Evolutionary conservation across 2,888 invertebrate species (phyloP).

Genomic region (Netelia inedita): DNA sequence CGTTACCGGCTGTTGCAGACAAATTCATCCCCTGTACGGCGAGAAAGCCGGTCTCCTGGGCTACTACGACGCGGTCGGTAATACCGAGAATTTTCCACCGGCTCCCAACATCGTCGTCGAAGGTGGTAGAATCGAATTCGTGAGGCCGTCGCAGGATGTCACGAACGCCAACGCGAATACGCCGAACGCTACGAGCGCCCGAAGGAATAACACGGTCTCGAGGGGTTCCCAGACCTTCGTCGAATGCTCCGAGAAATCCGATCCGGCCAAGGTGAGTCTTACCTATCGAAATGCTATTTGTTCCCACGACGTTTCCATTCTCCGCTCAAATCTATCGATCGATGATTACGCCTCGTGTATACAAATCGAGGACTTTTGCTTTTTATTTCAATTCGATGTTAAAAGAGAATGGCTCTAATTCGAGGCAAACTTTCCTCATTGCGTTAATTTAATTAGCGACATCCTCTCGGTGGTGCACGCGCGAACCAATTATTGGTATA

Average conservation of each 20-base stretch:
- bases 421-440: constrained; percentile 75
- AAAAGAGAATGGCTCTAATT: constrained; percentile 72
- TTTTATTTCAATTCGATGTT: constrained; percentile 3
- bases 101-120: constrained; percentile 86
- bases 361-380: not conserved
- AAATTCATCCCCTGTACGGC: constrained; percentile 84
- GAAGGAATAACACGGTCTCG: constrained; percentile 77
- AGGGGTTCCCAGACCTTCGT: constrained; percentile 80
- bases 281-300: too few species aligned
- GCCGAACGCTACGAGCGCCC: constrained; percentile 33
- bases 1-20: constrained; percentile 82
- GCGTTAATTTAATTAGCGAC: constrained; percentile 79
- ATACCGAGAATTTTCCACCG: constrained; percentile 83
- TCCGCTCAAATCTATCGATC: too few species aligned
- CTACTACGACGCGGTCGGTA: constrained; percentile 83
- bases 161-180: constrained; percentile 77
- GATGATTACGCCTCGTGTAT: too few species aligned
- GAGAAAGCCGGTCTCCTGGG: constrained; percentile 84
- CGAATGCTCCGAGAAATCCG: constrained; percentile 81
- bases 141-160: constrained; percentile 84
- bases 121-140: constrained; percentile 86
- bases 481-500: constrained; percentile 77
- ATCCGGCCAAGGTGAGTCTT: constrained; percentile 81
- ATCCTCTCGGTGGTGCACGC: constrained; percentile 59
- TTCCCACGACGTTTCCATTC: too few species aligned